Percentiles rank a stretch among this genome's conserved stretches.
Evolutionary conservation across 2,113 vertebrate species (phyloP).

Genomic region (Phrynosoma platyrhinos): DNA sequence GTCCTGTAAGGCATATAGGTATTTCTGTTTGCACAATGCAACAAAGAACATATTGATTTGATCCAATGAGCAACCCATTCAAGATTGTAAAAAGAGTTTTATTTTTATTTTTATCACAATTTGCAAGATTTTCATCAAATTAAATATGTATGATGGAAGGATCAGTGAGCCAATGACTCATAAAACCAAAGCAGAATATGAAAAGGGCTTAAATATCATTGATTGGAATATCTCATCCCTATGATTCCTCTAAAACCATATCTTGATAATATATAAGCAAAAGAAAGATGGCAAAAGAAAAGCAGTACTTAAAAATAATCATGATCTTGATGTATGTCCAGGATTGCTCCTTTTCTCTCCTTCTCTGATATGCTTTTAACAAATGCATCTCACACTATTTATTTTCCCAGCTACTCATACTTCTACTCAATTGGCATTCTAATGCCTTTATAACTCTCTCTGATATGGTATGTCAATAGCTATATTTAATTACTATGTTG

Average conservation of each 20-base stretch:
- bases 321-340: background rate
- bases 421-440: background rate
- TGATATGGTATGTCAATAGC: background rate
- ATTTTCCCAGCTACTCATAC: background rate
- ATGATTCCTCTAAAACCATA: background rate
- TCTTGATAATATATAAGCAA: background rate
- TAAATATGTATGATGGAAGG: conserved; percentile 33
- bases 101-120: conserved; percentile 44
- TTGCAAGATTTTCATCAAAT: conserved; percentile 30
- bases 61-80: conserved; percentile 43
- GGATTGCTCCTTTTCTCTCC: background rate
- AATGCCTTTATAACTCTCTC: background rate
- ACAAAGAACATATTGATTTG: conserved; percentile 61
- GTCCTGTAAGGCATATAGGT: conserved; percentile 48
- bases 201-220: background rate
- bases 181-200: conserved; percentile 22
- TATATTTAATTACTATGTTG: background rate
- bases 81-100: conserved; percentile 10
- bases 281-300: background rate
- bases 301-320: rapidly evolving
- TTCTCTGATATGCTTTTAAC: background rate
- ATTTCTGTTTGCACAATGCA: conserved; percentile 41
- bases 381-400: background rate
- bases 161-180: conserved; percentile 1
- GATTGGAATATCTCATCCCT: background rate